These are phyloP conservation scores for Rhagologus leucostigma DNA, from an alignment of 2,113 vertebrate genomes.

Conservation along the genomic window DNA sequence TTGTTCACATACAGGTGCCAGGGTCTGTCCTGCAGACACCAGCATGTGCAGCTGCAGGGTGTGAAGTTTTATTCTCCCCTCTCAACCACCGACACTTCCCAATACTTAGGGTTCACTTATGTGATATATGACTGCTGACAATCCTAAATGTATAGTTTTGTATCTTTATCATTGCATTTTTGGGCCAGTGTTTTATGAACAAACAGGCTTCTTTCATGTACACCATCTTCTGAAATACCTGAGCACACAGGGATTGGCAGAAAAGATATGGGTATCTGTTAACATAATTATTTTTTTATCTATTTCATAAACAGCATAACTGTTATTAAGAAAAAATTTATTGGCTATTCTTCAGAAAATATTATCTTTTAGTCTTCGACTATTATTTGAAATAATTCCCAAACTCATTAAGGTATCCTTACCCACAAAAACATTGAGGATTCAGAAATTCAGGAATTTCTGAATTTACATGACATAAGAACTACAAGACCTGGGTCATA, in stretches of 20 bases:
- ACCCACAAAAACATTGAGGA: not conserved
- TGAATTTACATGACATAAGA: not conserved
- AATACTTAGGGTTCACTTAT: not conserved
- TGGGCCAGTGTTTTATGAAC: not conserved
- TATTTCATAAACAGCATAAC: not conserved
- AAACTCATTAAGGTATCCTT: not conserved
- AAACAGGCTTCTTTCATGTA: not conserved
- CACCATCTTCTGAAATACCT: not conserved
- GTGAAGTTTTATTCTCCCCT: not conserved
- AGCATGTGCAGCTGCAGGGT: rapidly evolving
- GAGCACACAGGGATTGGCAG: not conserved
- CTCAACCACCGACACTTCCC: not conserved
- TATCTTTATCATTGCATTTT: not conserved
- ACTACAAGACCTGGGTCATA: not conserved
- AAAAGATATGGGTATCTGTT: not conserved
- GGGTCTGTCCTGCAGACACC: not conserved
- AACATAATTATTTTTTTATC: not conserved
- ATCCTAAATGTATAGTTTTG: not conserved
- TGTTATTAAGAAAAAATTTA: not conserved
- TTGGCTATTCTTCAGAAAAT: not conserved
- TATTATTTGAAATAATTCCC: not conserved
- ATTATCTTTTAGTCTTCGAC: not conserved
- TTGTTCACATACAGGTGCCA: not conserved
- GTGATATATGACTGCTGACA: not conserved
- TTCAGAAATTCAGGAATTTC: not conserved